Evolutionary conservation across 2,113 vertebrate species (phyloP), one percentile per base, ranked within the genome.

Genomic region (Onychostruthus taczanowskii): DNA sequence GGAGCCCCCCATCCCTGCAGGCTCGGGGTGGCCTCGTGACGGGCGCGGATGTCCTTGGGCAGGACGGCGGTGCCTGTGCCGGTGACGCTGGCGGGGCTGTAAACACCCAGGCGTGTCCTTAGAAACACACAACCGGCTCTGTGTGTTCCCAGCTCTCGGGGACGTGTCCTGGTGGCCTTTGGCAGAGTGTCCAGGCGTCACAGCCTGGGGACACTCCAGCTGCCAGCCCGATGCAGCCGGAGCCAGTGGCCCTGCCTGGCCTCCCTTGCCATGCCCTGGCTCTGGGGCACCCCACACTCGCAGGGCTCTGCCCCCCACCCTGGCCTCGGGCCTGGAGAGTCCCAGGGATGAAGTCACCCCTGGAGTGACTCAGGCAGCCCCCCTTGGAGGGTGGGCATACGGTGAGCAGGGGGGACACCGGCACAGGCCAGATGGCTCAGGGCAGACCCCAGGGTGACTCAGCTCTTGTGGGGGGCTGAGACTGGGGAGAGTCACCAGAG

Each of bases 101-200:
- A 78, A 93, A 94, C 94, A 96, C 86, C 76, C 89, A 84, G 94
- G 91, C 79, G 94, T 93, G 89, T 63, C 96, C 95, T 78, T 94
- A 89, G 94, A 72, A 95, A 94, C 76, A 58, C 88, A 81, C 91
- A 61, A 56, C 87, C 39, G 9, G 89, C 91, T 81, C 94, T 61
- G 24, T 67, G 83, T 89, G 86, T 81, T 93, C 89, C 86, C 76
- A 5, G 89, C 80, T 86, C 87, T 53, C 15, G 13, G 83, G 82
- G 84, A 69, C 39, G 37, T 78, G 95, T 78, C 89, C 94, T 1
- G 80, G 76, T 94, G 95, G 86, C 93, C 91, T 72, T 85, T 49
- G 79, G 82, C 94, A 86, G 63, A 30, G 3, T 2, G 59, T 61
- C 87, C 20, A 4, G 79, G 85, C 27, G 7, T 75, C 37, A 3